Evolutionary conservation across 2,113 vertebrate genomes (phyloP).

Genomic region (Chlorocebus sabaeus): DNA sequence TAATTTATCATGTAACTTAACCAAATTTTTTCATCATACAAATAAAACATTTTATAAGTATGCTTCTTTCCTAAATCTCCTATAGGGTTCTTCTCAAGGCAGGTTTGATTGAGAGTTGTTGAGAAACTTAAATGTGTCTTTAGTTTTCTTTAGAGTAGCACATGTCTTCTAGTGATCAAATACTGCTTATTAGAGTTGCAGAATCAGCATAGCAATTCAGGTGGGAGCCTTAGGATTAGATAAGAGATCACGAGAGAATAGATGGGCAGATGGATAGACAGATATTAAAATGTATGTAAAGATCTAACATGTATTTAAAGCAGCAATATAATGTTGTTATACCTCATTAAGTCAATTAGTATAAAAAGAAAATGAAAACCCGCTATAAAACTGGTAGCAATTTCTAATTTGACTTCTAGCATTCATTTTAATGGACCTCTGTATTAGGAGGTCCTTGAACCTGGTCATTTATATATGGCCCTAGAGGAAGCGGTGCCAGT

Average conservation of each 20-base stretch:
- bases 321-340: background rate
- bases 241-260: background rate
- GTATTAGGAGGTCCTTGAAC: background rate
- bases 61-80: background rate
- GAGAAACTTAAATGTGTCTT: background rate
- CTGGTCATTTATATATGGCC: background rate
- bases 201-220: background rate
- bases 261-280: background rate
- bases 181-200: background rate
- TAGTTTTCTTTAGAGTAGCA: background rate
- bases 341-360: background rate
- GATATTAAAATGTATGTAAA: background rate
- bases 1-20: background rate
- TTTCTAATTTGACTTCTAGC: background rate
- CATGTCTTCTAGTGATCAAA: background rate
- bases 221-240: background rate
- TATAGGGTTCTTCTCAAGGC: background rate
- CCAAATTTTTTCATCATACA: background rate
- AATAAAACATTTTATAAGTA: background rate
- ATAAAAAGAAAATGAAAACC: background rate
- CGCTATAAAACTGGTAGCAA: background rate
- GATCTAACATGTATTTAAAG: background rate
- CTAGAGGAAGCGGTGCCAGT: background rate
- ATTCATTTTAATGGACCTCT: background rate
- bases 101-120: background rate